A percentile compares a stretch with the other conserved stretches of the same genome.
Evolutionary conservation across 1,140 invertebrate genomes (phyloP).

Genomic region (Cydia splendana): DNA sequence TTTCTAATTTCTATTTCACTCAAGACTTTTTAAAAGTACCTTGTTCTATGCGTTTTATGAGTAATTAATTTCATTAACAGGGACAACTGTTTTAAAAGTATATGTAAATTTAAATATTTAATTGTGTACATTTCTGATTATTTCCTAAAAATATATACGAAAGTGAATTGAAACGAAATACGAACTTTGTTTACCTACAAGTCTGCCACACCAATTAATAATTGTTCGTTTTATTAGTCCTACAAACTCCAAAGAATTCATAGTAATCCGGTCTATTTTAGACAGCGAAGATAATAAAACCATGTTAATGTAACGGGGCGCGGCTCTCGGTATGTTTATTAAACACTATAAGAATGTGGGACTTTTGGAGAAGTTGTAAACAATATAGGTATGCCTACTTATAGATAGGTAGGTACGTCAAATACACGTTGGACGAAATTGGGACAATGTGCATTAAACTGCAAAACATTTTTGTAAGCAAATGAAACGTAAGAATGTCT

Average conservation of each 20-base stretch:
- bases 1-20: too few species aligned
- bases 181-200: not conserved
- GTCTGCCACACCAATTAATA: not conserved
- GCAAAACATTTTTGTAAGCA: not conserved
- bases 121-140: too few species aligned
- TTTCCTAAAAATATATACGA: too few species aligned
- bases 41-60: too few species aligned
- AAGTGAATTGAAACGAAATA: not conserved
- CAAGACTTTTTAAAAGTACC: too few species aligned
- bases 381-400: not conserved
- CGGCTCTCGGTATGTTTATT: not conserved
- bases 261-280: constrained; percentile 9
- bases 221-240: not conserved
- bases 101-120: too few species aligned
- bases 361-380: not conserved
- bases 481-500: constrained; percentile 9
- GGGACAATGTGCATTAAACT: too few species aligned
- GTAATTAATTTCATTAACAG: too few species aligned
- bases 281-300: not conserved
- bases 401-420: too few species aligned
- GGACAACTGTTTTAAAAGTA: too few species aligned
- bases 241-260: constrained; percentile 3
- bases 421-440: too few species aligned
- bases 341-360: constrained; percentile 1
- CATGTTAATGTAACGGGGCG: not conserved